Evolutionary conservation across 2,113 vertebrate genomes (phyloP).

Genomic region (Beaufortia kweichowensis): DNA sequence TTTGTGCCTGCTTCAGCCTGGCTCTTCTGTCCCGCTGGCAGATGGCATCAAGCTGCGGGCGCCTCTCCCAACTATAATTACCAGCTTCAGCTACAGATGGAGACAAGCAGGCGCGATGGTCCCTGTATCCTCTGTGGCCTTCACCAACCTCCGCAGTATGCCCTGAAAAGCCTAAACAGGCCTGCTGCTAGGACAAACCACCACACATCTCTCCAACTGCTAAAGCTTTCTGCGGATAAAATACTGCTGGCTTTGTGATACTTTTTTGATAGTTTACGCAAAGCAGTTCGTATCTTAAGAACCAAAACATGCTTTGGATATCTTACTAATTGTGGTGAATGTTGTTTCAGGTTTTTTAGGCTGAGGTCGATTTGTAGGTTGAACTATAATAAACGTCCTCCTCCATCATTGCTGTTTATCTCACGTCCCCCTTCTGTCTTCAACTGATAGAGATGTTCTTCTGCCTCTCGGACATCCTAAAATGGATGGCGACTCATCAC

Average conservation of each 20-base stretch:
- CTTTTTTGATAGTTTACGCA: no score
- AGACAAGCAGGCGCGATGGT: slow-evolving; percentile 90
- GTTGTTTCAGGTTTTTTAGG: neutral
- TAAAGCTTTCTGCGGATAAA: slow-evolving; percentile 25
- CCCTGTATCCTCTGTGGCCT: slow-evolving; percentile 81
- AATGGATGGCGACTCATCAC: neutral
- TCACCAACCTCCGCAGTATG: slow-evolving; percentile 76
- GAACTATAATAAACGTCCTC: neutral
- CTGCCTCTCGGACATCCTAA: neutral
- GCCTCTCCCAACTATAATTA: slow-evolving; percentile 89
- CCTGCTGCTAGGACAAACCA: slow-evolving; percentile 28
- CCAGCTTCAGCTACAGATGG: slow-evolving; percentile 90
- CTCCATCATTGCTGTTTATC: neutral
- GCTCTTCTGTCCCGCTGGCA: slow-evolving; percentile 80
- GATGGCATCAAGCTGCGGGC: slow-evolving; percentile 87
- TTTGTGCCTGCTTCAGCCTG: slow-evolving; percentile 71
- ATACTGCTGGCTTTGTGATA: slow-evolving; percentile 22
- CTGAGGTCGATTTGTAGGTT: neutral
- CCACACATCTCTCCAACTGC: slow-evolving; percentile 36
- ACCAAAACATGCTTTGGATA: no score
- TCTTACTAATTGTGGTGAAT: no score
- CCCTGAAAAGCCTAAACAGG: slow-evolving; percentile 36
- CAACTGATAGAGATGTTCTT: neutral
- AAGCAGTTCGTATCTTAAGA: no score
- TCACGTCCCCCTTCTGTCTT: neutral